These are phyloP conservation scores for Channa maculata DNA, from an alignment of 2,113 vertebrate genomes.

Conservation along the genomic window DNA sequence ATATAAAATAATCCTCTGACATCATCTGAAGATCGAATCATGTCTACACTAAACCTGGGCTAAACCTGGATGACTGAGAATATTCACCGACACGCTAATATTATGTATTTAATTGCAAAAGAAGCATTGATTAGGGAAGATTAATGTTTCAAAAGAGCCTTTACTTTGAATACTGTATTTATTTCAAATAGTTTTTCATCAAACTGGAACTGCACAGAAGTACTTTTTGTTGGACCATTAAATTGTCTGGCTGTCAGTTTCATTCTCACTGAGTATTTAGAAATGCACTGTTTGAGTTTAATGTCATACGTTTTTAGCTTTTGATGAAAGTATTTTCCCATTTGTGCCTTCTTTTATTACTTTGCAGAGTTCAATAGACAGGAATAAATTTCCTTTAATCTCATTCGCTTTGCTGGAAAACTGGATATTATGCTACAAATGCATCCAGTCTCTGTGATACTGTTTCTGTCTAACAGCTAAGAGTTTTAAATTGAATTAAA, in stretches of 20 bases:
- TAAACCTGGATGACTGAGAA: no score
- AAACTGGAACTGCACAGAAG: constrained; percentile 27
- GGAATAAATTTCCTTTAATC: constrained; percentile 38
- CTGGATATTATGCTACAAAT: constrained; percentile 4
- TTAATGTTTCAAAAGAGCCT: constrained; percentile 40
- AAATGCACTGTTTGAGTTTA: constrained; percentile 32
- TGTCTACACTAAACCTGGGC: no score
- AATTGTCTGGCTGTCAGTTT: constrained; percentile 40
- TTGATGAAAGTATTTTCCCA: constrained; percentile 26
- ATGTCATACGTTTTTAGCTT: constrained; percentile 2
- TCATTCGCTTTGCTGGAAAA: constrained; percentile 19
- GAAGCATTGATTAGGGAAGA: not conserved
- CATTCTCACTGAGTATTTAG: constrained; percentile 30
- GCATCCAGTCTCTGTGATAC: constrained; percentile 6
- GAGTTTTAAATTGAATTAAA: constrained; percentile 12
- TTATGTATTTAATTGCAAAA: constrained; percentile 2
- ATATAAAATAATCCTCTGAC: no score
- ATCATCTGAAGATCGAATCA: no score
- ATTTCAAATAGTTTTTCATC: constrained; percentile 39
- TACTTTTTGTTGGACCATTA: constrained; percentile 32
- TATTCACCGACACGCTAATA: no score
- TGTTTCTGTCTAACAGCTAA: constrained; percentile 22
- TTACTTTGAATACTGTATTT: constrained; percentile 15
- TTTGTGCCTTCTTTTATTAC: constrained; percentile 24
- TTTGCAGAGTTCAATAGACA: constrained; percentile 39